These are phyloP conservation scores for Drosophila sordidula DNA, from an alignment of 2,888 invertebrate genomes.

Conservation along the genomic window DNA sequence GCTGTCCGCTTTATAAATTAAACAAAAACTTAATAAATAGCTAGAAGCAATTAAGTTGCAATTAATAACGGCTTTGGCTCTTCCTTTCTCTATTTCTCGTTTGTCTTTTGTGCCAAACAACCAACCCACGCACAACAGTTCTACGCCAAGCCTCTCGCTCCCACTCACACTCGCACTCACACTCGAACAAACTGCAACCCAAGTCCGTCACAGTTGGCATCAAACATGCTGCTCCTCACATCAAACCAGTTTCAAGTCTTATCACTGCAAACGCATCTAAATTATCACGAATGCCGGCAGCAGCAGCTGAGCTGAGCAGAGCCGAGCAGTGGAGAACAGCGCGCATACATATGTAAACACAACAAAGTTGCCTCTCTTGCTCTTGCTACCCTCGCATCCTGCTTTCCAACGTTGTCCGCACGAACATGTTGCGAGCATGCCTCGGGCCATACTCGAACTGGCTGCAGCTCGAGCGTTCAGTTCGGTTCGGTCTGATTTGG, in stretches of 20 bases:
- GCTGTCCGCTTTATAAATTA: constrained; percentile 66
- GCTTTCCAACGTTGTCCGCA: constrained; percentile 30
- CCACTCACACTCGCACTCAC: constrained; percentile 5
- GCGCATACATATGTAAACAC: constrained; percentile 65
- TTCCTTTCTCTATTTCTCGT: neutral
- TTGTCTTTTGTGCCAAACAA: constrained; percentile 37
- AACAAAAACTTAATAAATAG: constrained; percentile 80
- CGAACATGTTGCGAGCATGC: constrained; percentile 70
- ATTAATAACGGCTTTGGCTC: constrained; percentile 69
- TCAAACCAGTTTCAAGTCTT: constrained; percentile 75
- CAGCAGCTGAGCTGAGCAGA: constrained; percentile 28
- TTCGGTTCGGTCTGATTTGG: constrained; percentile 45
- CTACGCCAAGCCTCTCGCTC: constrained; percentile 12
- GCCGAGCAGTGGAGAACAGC: constrained; percentile 11
- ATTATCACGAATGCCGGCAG: constrained; percentile 77
- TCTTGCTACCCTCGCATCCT: constrained; percentile 1
- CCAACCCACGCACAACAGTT: constrained; percentile 32
- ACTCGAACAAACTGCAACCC: constrained; percentile 48
- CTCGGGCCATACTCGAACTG: constrained; percentile 38
- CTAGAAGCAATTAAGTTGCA: constrained; percentile 71
- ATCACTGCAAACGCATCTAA: constrained; percentile 72
- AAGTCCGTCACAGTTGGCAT: constrained; percentile 39
- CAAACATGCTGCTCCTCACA: constrained; percentile 71
- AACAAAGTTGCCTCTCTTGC: constrained; percentile 51
- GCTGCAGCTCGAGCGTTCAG: constrained; percentile 45